Percentiles rank a stretch among this genome's conserved stretches.
Conservation (phyloP, 2,797 vertebrate species). For the Philypnodon macrostomus region DNA sequence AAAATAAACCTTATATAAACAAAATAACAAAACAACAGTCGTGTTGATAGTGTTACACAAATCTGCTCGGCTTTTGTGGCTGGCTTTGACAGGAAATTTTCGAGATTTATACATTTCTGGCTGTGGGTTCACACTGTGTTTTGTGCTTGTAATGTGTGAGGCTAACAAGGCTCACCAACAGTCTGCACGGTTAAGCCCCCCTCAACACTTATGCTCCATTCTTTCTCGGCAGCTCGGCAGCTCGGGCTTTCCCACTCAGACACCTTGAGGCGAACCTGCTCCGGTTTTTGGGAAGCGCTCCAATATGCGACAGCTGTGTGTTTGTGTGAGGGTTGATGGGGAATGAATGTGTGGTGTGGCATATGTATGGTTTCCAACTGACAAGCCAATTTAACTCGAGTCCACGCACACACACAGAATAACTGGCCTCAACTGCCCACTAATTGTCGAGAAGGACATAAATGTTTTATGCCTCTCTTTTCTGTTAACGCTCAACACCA, state of each 20-base stretch:
- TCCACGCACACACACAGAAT: conserved; percentile 25
- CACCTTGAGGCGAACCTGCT: conserved; percentile 57
- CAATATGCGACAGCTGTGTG: conserved; percentile 64
- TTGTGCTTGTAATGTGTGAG: conserved; percentile 26
- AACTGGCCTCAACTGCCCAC: conserved; percentile 37
- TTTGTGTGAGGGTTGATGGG: conserved; percentile 11
- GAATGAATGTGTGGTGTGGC: conserved; percentile 20
- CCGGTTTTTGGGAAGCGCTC: conserved; percentile 58
- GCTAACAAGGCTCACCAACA: conserved; percentile 69
- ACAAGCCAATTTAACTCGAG: conserved; percentile 20
- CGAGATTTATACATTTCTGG: conserved; percentile 10
- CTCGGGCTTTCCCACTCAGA: conserved; percentile 51
- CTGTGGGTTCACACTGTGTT: conserved; percentile 22
- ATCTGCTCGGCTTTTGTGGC: conserved; percentile 35
- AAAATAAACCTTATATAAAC: conserved; percentile 71
- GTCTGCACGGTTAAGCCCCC: conserved; percentile 61
- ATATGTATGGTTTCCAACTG: conserved; percentile 26
- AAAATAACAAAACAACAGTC: conserved; percentile 55
- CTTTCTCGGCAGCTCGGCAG: conserved; percentile 50
- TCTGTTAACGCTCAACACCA: conserved; percentile 72
- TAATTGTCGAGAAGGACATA: conserved; percentile 64
- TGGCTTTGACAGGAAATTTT: conserved; percentile 44
- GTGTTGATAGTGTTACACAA: conserved; percentile 30
- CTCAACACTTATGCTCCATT: conserved; percentile 43
- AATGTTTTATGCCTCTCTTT: conserved; percentile 67